phyloP scores from a whole-genome alignment of 2,113 vertebrate species.

The Vicugna pacos region DNA sequence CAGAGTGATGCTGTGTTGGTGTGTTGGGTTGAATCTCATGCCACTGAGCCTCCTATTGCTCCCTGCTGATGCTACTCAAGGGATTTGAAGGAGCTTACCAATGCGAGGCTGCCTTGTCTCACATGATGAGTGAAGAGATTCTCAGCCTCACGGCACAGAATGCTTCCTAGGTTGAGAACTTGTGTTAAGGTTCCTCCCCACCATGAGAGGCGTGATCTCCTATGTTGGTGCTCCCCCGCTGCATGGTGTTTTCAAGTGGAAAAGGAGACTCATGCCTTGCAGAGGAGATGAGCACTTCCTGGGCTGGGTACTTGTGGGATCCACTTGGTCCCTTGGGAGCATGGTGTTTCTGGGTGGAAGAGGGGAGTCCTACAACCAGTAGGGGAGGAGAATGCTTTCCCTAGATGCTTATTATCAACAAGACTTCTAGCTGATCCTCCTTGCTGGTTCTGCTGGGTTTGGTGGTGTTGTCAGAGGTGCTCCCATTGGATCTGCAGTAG shows the following conservation, averaged over 20 bases:
- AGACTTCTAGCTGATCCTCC: not conserved
- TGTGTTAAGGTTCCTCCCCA: not conserved
- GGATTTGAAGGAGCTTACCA: not conserved
- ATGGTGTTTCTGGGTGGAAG: not conserved
- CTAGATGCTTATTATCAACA: not conserved
- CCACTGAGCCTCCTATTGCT: not conserved
- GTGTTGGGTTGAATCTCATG: not conserved
- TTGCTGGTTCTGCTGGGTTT: not conserved
- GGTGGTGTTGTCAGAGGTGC: not conserved
- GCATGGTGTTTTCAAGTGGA: not conserved
- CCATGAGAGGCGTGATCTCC: not conserved
- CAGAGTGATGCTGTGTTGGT: not conserved
- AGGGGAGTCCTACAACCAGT: not conserved
- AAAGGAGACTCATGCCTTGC: not conserved
- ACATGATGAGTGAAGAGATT: not conserved
- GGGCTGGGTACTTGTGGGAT: not conserved
- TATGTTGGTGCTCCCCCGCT: not conserved
- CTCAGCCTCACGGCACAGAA: not conserved
- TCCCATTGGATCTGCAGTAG: not conserved
- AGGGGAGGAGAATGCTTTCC: not conserved
- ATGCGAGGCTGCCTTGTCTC: not conserved
- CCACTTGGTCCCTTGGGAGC: not conserved
- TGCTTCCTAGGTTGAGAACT: not conserved
- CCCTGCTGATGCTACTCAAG: not conserved
- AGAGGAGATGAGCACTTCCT: not conserved